Base-by-base conservation (phyloP, 2,797 vertebrate genomes). In the Glyptemys insculpta region DNA sequence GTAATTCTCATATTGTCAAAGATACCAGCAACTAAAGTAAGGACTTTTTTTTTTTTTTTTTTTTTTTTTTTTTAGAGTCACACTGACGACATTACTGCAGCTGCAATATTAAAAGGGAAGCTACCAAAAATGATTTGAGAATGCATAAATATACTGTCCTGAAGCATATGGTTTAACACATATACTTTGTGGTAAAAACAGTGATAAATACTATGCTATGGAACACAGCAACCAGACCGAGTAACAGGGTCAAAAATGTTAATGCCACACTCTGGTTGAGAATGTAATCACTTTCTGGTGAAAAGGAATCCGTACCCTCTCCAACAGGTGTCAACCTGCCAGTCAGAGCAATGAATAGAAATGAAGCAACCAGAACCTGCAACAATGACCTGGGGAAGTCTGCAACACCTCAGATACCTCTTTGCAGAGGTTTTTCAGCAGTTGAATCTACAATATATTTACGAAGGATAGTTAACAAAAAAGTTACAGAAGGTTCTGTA, bases 361-460 rank as follows among this genome's bases (percentile, higher is more conserved):
- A 84, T 80, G 41, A 49, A 3, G 1, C 1, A 8, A 2, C n/a
- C 4, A 57, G 8, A 74, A 0, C 3, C 6, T n/a, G 25, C 47
- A 57, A 3, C 10, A 37, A 37, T 88, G 53, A 89, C 76, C 49
- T 86, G 37, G 85, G 85, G 74, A 89, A 0, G 2, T 79, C 34
- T 88, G 44, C 79, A 92, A 12, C 11, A 10, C 41, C 21, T 44
- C 37, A 74, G 41, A 44, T 37, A 80, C 31, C 41, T 54, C 47
- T 74, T 65, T 86, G 74, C 86, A 87, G 86, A 90, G 6, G 29
- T 65, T 18, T 87, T 53, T 88, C 68, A 91, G 82, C 74, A 91
- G 44, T 50, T 95, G 79, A 93, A 86, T 41, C 54, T 93, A 92
- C 44, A 87, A 19, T 14, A n/a, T 68, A 37, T 31, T 62, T 62